Conservation (phyloP, 2,888 invertebrate genomes). For the Dichetophora obliterata region DNA sequence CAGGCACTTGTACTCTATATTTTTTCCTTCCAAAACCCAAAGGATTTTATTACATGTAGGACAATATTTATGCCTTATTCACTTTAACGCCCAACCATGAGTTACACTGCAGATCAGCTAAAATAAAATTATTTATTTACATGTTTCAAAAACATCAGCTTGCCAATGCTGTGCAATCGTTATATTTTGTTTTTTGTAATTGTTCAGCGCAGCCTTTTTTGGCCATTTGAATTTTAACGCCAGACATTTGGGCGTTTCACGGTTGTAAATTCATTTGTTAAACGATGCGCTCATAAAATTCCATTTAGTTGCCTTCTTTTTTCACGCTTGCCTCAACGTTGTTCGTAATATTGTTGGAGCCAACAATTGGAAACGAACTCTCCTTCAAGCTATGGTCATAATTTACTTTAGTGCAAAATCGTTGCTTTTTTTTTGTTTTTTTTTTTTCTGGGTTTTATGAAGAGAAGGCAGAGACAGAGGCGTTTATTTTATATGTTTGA, state of each 20-base stretch:
- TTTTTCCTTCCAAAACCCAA: too few relatives aligned
- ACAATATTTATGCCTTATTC: slow-evolving; percentile 26
- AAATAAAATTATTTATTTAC: slow-evolving; percentile 23
- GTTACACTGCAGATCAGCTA: neutral
- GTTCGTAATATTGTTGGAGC: slow-evolving; percentile 12
- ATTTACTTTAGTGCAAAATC: slow-evolving; percentile 24
- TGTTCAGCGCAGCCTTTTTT: neutral
- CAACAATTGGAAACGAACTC: slow-evolving; percentile 14
- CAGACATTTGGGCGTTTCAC: slow-evolving; percentile 70
- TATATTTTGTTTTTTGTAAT: neutral
- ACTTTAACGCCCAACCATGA: slow-evolving; percentile 6
- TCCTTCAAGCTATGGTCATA: slow-evolving; percentile 27
- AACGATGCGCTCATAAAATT: slow-evolving; percentile 70
- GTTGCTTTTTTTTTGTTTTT: neutral
- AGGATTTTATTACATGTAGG: neutral
- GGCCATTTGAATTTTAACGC: slow-evolving; percentile 68
- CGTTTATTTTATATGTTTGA: slow-evolving; percentile 18
- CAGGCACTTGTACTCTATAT: too few relatives aligned
- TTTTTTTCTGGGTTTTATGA: neutral
- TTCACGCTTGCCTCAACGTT: slow-evolving; percentile 41
- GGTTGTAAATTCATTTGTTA: slow-evolving; percentile 71
- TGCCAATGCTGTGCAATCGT: neutral
- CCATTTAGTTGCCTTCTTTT: slow-evolving; percentile 52
- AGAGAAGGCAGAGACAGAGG: slow-evolving; percentile 16
- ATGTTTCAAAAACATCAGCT: neutral